A percentile compares a stretch with the other conserved stretches of the same genome.
phyloP scores from a whole-genome alignment of 2,888 invertebrate species.

The Leptinotarsa peninsularis region DNA sequence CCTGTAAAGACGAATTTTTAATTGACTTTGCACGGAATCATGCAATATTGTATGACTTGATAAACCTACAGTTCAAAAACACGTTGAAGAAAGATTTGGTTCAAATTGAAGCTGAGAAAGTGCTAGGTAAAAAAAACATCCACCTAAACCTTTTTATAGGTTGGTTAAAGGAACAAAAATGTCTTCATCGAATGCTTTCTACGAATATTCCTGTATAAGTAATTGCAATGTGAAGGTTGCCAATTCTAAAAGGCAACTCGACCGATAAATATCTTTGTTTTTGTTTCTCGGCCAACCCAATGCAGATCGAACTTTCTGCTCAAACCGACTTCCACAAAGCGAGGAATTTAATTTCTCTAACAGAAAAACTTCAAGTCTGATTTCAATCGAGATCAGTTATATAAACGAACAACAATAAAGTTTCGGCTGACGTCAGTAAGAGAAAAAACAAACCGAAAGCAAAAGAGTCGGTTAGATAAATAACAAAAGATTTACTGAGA shows the following conservation, averaged over 20 bases:
- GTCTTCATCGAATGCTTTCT: background rate
- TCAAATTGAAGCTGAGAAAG: too few species aligned
- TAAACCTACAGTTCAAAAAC: too few species aligned
- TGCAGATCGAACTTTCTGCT: constrained; percentile 18
- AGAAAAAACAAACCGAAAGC: constrained; percentile 37
- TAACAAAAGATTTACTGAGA: constrained; percentile 55
- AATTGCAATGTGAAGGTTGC: background rate
- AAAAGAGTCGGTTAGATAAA: constrained; percentile 53
- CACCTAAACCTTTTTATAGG: too few species aligned
- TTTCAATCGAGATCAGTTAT: constrained; percentile 34
- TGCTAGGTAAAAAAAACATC: too few species aligned
- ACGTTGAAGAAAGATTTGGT: too few species aligned
- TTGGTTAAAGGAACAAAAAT: background rate
- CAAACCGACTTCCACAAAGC: constrained; percentile 20
- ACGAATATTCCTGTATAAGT: background rate
- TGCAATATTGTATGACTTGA: too few species aligned
- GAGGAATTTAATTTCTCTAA: constrained; percentile 33
- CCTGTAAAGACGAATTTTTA: too few species aligned
- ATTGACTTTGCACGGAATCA: too few species aligned
- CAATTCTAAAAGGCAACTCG: background rate
- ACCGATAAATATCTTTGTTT: constrained; percentile 5
- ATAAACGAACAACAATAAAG: constrained; percentile 36
- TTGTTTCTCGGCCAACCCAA: constrained; percentile 2
- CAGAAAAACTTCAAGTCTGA: constrained; percentile 33
- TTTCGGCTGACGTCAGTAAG: constrained; percentile 31